Evolutionary conservation across 2,888 invertebrate genomes (phyloP).

Genomic region (Diplolepis rosae): DNA sequence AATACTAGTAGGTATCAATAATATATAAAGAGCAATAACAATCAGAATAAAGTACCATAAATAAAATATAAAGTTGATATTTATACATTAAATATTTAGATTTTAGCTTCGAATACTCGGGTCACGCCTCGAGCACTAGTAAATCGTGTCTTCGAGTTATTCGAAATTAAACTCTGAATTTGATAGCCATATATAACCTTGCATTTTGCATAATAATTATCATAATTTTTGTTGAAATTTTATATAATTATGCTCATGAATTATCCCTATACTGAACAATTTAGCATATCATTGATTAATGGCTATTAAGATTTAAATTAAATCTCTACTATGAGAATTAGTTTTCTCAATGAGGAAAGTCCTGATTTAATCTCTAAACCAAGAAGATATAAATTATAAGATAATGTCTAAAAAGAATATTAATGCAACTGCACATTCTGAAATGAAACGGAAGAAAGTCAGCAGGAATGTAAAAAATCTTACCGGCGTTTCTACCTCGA

Average conservation of each 20-base stretch:
- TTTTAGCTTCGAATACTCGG: constrained; percentile 31
- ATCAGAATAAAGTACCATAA: constrained; percentile 6
- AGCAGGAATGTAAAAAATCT: constrained; percentile 46
- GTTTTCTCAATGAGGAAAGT: no score
- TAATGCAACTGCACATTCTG: constrained; percentile 5
- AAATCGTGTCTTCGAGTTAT: constrained; percentile 35
- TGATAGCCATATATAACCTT: neutral
- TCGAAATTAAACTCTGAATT: constrained; percentile 9
- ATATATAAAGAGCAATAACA: constrained; percentile 19
- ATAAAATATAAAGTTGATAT: no score
- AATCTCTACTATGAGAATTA: no score
- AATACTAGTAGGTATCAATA: constrained; percentile 8
- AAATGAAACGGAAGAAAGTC: constrained; percentile 16
- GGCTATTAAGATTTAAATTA: no score
- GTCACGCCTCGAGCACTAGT: constrained; percentile 39
- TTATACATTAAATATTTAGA: no score
- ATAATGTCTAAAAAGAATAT: constrained; percentile 13
- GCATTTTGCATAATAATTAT: neutral
- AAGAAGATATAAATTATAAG: no score
- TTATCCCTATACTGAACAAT: no score
- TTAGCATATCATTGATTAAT: neutral
- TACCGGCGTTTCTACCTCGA: constrained; percentile 59
- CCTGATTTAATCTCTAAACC: no score
- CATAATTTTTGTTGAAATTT: neutral
- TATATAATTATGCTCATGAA: neutral